Base-by-base conservation (phyloP, 2,113 vertebrate species). In the Hypocryptadius cinnamomeus region DNA sequence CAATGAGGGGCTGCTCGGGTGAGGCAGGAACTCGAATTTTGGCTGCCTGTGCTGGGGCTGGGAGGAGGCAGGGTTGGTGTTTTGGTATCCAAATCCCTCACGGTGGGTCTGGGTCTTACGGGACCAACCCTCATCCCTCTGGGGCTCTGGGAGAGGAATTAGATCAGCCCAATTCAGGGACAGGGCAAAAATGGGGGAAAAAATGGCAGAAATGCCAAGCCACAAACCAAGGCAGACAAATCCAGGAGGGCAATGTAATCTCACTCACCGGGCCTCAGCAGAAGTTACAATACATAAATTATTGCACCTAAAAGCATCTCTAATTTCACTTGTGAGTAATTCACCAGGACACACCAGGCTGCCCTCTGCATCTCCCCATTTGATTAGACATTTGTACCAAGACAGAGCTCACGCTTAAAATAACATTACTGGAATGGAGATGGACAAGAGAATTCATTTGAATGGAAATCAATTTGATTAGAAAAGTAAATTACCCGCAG, bases 391-490 rank as follows among this genome's bases (percentile, higher is more conserved):
- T 94, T 90, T 82, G 93, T 76, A 87, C 91, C 30, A 24, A 73
- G 94, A 5, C 78, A 79, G 85, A 79, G 93, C 91, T 92, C 53
- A 61, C 22, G 88, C 94, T 95, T 85, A 84, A 91, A 96, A 96
- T 92, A 91, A 94, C 89, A 77, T 96, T 97, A 97, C 96, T 93
- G 96, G 97, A 97, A 97, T 22, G 51, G 90, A 95, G 96, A 96
- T 0, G 72, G 95, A 94, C 68, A 90, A 68, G 94, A 85, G 96
- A 84, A 87, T 92, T 95, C 96, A 45, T 73, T 35, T 94, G 92
- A 91, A 96, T 81, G 93, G 95, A 97, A 96, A 97, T 95, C 97
- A 76, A 95, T 97, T 83, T 89, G 97, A 96, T 98, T 92, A 97
- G 95, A 80, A 95, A 95, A 83, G 93, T 95, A 93, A 92, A 89